phyloP scores from a whole-genome alignment of 2,888 invertebrate genomes.

The Drymonia ruficornis region DNA sequence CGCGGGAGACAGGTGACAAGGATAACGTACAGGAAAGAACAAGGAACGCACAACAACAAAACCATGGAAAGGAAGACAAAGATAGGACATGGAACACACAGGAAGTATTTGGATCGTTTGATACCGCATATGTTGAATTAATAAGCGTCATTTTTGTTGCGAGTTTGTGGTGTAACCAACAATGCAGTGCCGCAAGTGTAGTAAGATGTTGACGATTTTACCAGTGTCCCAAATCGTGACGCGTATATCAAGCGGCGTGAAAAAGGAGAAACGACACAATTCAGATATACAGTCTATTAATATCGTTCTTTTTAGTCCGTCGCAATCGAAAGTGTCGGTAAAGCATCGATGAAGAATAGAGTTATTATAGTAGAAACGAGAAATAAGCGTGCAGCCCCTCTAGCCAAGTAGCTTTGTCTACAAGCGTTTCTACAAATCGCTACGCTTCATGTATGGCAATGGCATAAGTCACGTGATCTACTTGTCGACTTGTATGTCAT shows the following conservation, averaged over 20 bases:
- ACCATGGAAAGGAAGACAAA: neutral
- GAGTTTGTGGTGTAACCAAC: conserved; percentile 30
- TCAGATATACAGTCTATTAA: conserved; percentile 70
- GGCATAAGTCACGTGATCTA: no score
- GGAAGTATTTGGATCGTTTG: conserved; percentile 29
- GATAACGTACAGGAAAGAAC: conserved; percentile 12
- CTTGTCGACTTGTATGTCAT: no score
- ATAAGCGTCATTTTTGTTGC: conserved; percentile 25
- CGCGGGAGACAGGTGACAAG: conserved; percentile 10
- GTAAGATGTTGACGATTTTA: conserved; percentile 73
- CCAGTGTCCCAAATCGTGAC: conserved; percentile 83
- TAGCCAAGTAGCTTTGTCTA: no score
- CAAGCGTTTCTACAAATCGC: no score
- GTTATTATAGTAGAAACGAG: neutral
- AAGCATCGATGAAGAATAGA: neutral
- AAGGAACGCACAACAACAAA: conserved; percentile 8
- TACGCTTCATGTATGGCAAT: no score
- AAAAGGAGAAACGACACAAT: conserved; percentile 83
- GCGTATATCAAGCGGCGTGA: conserved; percentile 83
- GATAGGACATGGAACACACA: conserved; percentile 10
- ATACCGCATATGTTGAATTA: conserved; percentile 25
- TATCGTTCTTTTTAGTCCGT: conserved; percentile 48
- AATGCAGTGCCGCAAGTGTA: conserved; percentile 63
- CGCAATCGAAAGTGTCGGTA: conserved; percentile 48
- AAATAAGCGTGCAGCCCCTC: no score